Percentiles rank a stretch among this genome's conserved stretches.
phyloP scores from a whole-genome alignment of 1,140 invertebrate genomes.

The Pomacea maculata region DNA sequence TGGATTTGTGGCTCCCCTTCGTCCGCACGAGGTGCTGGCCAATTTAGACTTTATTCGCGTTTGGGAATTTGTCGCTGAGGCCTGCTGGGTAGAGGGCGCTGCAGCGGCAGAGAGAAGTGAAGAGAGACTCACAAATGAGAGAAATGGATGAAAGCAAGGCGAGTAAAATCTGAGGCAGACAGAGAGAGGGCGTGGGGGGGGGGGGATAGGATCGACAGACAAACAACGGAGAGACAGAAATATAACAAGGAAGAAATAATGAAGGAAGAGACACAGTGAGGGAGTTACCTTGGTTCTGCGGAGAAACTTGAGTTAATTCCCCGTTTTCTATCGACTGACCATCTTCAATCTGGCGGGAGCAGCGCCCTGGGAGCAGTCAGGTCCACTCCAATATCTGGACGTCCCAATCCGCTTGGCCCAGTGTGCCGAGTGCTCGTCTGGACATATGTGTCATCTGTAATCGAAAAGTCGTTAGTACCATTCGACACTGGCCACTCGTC shows the following conservation, averaged over 20 bases:
- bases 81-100: background rate
- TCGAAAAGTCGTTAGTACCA: too few species aligned
- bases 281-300: too few species aligned
- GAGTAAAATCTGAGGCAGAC: background rate
- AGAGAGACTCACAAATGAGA: background rate
- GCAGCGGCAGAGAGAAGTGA: background rate
- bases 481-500: too few species aligned
- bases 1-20: background rate
- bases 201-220: background rate
- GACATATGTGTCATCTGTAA: too few species aligned
- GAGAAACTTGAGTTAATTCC: too few species aligned
- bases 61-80: background rate
- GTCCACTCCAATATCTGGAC: too few species aligned
- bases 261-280: background rate
- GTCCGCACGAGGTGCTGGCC: background rate
- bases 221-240: slow-evolving; percentile 2
- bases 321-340: too few species aligned
- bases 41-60: slow-evolving; percentile 1
- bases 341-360: too few species aligned
- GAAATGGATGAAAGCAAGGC: background rate
- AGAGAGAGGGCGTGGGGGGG: background rate
- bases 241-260: background rate
- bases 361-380: too few species aligned
- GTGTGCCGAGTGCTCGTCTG: too few species aligned
- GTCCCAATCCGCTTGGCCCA: too few species aligned